Evolutionary conservation across 2,888 invertebrate species (phyloP), one percentile per base, ranked within the genome.

Genomic region (Euspilapteryx auroguttella): DNA sequence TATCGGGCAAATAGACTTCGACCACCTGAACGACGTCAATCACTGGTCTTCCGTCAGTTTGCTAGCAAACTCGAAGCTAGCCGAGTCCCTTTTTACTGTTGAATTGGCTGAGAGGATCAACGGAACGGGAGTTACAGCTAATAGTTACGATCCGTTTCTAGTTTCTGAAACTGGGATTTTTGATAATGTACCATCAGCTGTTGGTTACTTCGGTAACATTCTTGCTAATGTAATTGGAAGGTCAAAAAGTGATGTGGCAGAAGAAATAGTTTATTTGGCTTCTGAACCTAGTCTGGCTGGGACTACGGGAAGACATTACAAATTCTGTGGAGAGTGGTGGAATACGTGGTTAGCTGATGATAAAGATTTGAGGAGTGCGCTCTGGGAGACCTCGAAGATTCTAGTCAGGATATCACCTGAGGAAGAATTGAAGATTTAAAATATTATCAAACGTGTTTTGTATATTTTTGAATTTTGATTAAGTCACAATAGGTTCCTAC

Each of bases 61-160:
- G 3, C 20, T 59, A 11, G 55, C 61, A 0, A 73, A 57, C 37
- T 61, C 68, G 0, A 86, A 87, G 57, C 53, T 87, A 26, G 85
- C 86, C 0, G 77, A 79, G 40, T 45, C 81, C 9, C 49, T 87
- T 2, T 84, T 85, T 34, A 81, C 79, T 2, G 69, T 55, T 25
- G 82, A 85, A 54, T 51, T 87, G 20, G 66, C 79, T 12, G 61
- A 61, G 33, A 59, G 61, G 42, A 42, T 86, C 10, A 42, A 71
- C 55, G 79, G 78, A 55, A 49, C 47, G 14, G 77, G 78, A 25
- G 82, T 89, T 0, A 85, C 83, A 3, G 81, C 79, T 1, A 85
- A 86, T 46, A 79, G 80, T 23, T 78, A 81, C 27, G 84, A 88
- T 55, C 69, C 71, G 0, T 73, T 57, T 22, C 8, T 71, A 0